Evolutionary conservation across 2,888 invertebrate species (phyloP).

Genomic region (Aquatica leii): DNA sequence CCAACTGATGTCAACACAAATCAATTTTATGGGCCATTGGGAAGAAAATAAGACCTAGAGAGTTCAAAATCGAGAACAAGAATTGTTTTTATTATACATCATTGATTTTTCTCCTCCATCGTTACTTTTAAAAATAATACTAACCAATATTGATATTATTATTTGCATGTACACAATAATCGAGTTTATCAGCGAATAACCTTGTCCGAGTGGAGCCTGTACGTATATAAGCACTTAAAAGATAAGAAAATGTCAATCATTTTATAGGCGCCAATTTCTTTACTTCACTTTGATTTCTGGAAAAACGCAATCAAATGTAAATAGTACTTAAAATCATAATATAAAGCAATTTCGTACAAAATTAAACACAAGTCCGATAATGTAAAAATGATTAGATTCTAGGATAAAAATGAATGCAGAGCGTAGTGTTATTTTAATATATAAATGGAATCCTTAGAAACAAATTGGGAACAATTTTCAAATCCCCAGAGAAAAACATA

Average conservation of each 20-base stretch:
- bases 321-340: not conserved
- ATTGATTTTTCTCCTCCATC: conserved; percentile 14
- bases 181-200: conserved; percentile 11
- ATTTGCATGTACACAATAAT: no score
- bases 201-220: conserved; percentile 20
- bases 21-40: conserved; percentile 35
- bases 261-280: conserved; percentile 3
- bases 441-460: conserved; percentile 1
- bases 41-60: conserved; percentile 25
- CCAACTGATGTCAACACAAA: conserved; percentile 32
- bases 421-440: not conserved
- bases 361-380: no score
- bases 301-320: conserved; percentile 6
- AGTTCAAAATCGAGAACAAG: conserved; percentile 30
- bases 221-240: conserved; percentile 14
- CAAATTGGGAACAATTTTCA: conserved; percentile 12
- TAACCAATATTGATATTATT: no score
- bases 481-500: conserved; percentile 15
- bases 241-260: conserved; percentile 17
- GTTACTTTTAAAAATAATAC: conserved; percentile 8
- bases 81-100: conserved; percentile 22
- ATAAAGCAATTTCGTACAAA: no score
- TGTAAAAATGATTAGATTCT: no score
- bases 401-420: not conserved
- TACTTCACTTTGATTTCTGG: not conserved